Percentiles rank a stretch among this genome's conserved stretches.
Evolutionary conservation across 2,888 invertebrate genomes (phyloP).

Genomic region (Catonia carolina): DNA sequence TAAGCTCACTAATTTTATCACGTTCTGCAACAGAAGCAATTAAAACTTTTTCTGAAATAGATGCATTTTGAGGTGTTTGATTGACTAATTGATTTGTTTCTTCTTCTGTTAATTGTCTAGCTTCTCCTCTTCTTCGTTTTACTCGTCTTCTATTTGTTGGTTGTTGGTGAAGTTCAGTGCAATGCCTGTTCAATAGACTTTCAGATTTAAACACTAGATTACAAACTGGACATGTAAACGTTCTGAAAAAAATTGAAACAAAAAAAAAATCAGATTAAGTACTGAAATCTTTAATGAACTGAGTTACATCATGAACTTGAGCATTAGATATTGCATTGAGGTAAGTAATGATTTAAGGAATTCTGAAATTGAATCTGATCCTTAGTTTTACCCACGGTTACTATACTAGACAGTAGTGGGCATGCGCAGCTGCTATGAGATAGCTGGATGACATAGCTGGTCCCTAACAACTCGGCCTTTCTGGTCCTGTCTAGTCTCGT

Average conservation of each 20-base stretch:
- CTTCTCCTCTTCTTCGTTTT: constrained; percentile 28
- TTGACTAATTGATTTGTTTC: constrained; percentile 33
- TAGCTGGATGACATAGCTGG: too few species aligned
- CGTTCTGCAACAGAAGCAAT: constrained; percentile 39
- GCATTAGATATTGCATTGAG: too few species aligned
- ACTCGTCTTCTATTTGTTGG: background rate
- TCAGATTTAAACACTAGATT: constrained; percentile 56
- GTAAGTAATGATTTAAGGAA: too few species aligned
- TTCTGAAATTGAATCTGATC: too few species aligned
- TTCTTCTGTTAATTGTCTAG: constrained; percentile 36
- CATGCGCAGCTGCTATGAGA: too few species aligned
- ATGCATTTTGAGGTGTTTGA: constrained; percentile 29
- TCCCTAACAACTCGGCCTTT: too few species aligned
- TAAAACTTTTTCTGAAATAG: constrained; percentile 40
- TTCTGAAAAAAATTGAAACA: constrained; percentile 39
- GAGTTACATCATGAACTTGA: too few species aligned
- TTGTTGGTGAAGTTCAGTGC: constrained; percentile 33
- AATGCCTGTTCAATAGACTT: constrained; percentile 46
- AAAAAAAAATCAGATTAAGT: too few species aligned
- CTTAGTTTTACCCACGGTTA: too few species aligned
- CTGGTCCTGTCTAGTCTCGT: too few species aligned
- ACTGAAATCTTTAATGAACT: too few species aligned
- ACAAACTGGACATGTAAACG: constrained; percentile 54
- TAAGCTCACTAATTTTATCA: constrained; percentile 17
- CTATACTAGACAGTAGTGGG: too few species aligned